Percentiles rank a stretch among this genome's conserved stretches.
These are phyloP conservation scores for Amblyopsis hoosieri DNA, from an alignment of 2,797 vertebrate species.

Conservation along the genomic window DNA sequence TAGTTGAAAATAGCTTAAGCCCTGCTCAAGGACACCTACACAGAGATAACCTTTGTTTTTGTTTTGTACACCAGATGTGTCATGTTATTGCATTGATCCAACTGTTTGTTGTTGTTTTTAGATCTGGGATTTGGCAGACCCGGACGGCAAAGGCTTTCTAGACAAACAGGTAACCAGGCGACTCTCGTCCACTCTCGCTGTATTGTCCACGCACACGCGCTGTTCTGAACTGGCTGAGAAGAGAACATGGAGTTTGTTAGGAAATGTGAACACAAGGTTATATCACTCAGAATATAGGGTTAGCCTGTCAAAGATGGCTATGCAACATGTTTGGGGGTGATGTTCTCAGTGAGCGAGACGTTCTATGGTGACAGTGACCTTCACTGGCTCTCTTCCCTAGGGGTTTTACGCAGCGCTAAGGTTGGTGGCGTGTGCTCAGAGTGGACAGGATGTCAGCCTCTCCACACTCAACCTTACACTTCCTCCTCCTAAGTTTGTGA, in stretches of 20 bases:
- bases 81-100: neutral
- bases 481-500: constrained; percentile 95
- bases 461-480: constrained; percentile 84
- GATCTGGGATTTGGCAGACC: constrained; percentile 99
- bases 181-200: neutral
- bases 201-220: neutral
- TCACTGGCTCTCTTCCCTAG: constrained; percentile 63
- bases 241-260: no score
- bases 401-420: constrained; percentile 92
- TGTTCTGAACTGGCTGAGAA: no score
- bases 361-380: neutral
- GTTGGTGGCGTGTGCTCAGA: constrained; percentile 93
- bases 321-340: neutral
- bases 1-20: no score
- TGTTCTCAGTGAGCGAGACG: neutral
- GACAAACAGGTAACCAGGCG: constrained; percentile 89
- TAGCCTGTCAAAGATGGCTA: neutral
- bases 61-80: neutral
- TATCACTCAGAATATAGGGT: no score
- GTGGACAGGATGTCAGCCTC: constrained; percentile 88
- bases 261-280: no score
- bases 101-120: constrained; percentile 52
- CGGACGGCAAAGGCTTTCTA: constrained; percentile 95
- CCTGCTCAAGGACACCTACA: no score
- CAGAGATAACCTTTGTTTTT: neutral